Evolutionary conservation across 2,888 invertebrate species (phyloP).

Genomic region (Schrankia costaestrigalis): DNA sequence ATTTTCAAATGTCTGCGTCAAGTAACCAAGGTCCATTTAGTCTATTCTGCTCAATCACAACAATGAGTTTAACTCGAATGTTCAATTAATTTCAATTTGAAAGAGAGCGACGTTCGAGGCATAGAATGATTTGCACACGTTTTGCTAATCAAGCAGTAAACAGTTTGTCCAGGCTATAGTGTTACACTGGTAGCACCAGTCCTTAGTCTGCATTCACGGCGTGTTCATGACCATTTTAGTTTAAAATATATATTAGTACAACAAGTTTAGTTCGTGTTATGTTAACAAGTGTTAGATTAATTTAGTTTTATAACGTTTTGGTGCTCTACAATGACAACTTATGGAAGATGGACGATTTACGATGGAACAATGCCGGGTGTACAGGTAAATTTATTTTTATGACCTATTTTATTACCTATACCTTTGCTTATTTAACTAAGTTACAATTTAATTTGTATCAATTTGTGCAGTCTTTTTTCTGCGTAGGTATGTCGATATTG

Average conservation of each 20-base stretch:
- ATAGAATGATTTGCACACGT: slow-evolving; percentile 69
- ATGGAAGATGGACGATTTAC: slow-evolving; percentile 65
- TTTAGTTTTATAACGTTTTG: no score
- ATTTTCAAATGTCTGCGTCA: slow-evolving; percentile 50
- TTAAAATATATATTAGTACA: slow-evolving; percentile 7
- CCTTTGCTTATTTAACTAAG: no score
- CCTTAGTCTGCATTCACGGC: slow-evolving; percentile 41
- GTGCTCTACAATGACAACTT: slow-evolving; percentile 50
- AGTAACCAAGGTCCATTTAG: slow-evolving; percentile 60
- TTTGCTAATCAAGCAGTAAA: slow-evolving; percentile 78
- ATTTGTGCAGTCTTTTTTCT: no score
- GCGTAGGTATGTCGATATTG: no score
- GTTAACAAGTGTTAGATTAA: no score
- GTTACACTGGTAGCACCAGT: slow-evolving; percentile 48
- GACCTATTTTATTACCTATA: no score
- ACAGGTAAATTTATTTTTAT: slow-evolving; percentile 60
- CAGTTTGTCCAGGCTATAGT: slow-evolving; percentile 57
- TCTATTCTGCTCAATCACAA: slow-evolving; percentile 68
- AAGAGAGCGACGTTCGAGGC: slow-evolving; percentile 30
- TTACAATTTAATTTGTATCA: no score
- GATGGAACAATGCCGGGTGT: slow-evolving; percentile 61
- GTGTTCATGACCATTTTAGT: slow-evolving; percentile 30
- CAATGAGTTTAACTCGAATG: slow-evolving; percentile 60
- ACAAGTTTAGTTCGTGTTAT: slow-evolving; percentile 21
- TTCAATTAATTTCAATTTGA: slow-evolving; percentile 72